Evolutionary conservation across 92 coral and sea anemone genomes (phyloP), one percentile per base, ranked within the genome.

Genomic region (Nematostella vectensis): DNA sequence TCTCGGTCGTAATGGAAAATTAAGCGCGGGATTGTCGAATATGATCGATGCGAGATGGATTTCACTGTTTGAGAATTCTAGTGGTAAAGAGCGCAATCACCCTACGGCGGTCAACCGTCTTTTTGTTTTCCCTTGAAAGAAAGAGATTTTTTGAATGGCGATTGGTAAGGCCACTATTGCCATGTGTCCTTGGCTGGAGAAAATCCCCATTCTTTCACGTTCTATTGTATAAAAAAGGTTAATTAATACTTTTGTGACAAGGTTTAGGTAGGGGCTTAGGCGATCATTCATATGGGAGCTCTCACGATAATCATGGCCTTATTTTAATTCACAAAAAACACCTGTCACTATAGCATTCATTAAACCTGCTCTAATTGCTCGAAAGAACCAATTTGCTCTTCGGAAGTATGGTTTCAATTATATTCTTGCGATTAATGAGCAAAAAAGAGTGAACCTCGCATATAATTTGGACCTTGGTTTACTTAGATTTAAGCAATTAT

Each of bases 241-340:
- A 85, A 85, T 85, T 85, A 85, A 80, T 85, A 62, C 94, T 67
- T 75, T 85, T 70, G 87, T 74, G 76, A 79, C 47, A 38, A 52
- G 74, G 54, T 59, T 48, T 50, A 77, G 60, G 61, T 72, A 55
- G 52, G 61, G 68, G 63, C 69, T 70, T 49, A 47, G 62, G 63
- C 47, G 65, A 79, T 61, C 47, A 40, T 57, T 73, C 75, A 63
- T 69, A 69, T 69, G 79, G 62, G 61, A 65, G 51, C 71, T 72
- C 83, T 77, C 71, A 67, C 74, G 59, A 42, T 54, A 23, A 59
- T 47, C 38, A 75, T 79, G 72, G 56, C 29, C 44, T 58, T 58
- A 63, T 61, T 69, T 76, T 62, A 37, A 42, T 63, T 27, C 72
- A 55, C 8, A 25, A 59, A 11, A 48, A 57, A 72, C 80, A 72